Percentiles rank a stretch among this genome's conserved stretches.
Evolutionary conservation across 2,113 vertebrate species (phyloP).

Genomic region (Martes martes): DNA sequence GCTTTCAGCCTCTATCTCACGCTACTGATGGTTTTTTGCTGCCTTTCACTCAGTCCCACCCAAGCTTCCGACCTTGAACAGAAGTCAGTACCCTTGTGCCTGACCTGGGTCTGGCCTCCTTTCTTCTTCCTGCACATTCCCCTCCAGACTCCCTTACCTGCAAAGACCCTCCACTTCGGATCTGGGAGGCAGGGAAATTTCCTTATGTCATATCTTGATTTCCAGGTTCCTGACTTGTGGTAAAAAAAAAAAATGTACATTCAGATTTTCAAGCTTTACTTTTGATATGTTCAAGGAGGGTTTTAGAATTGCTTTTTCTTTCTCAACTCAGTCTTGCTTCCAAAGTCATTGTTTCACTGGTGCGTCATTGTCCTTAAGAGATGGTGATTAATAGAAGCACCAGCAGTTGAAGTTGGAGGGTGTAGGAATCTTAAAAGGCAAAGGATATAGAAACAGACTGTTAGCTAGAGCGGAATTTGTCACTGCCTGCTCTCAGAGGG

Average conservation of each 20-base stretch:
- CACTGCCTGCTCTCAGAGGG: background rate
- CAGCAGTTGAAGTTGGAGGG: background rate
- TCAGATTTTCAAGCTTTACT: background rate
- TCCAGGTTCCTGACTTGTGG: background rate
- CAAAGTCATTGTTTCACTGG: background rate
- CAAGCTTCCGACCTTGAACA: background rate
- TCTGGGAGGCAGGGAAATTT: background rate
- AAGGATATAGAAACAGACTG: background rate
- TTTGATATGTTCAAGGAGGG: background rate
- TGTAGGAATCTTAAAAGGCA: slow-evolving; percentile 24
- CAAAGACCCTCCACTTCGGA: background rate
- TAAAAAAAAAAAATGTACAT: background rate
- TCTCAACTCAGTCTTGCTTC: background rate
- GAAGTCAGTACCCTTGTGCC: background rate
- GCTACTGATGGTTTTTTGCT: too few species aligned
- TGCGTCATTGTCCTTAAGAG: background rate
- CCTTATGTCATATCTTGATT: background rate
- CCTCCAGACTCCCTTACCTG: background rate
- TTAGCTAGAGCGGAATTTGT: background rate
- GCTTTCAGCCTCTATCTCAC: background rate
- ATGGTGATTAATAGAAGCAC: background rate
- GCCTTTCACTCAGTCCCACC: background rate
- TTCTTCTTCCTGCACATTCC: background rate
- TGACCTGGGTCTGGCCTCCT: background rate
- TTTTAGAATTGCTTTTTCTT: slow-evolving; percentile 1